A percentile compares a stretch with the other conserved stretches of the same genome.
Evolutionary conservation across 2,797 vertebrate species (phyloP).

Genomic region (Sebastiscus albofasciatus): DNA sequence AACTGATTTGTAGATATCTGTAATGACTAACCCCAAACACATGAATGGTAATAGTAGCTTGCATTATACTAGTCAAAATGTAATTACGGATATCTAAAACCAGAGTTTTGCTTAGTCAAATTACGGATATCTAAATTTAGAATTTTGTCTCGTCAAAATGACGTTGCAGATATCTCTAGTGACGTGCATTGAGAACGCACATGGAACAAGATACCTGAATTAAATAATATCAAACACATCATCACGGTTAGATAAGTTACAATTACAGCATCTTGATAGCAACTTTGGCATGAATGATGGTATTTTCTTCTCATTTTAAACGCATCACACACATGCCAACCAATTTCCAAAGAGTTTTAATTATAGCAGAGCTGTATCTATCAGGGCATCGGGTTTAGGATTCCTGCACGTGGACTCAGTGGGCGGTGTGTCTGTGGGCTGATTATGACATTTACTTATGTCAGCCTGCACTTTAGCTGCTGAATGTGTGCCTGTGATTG

Average conservation of each 20-base stretch:
- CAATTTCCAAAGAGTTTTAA: background rate
- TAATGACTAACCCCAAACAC: too few relatives aligned
- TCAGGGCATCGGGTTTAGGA: background rate
- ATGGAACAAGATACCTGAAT: background rate
- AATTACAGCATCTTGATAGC: background rate
- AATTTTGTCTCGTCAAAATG: too few relatives aligned
- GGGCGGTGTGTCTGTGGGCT: background rate
- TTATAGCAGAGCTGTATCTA: background rate
- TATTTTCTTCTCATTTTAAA: background rate
- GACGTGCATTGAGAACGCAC: background rate
- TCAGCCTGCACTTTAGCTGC: background rate
- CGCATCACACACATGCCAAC: background rate
- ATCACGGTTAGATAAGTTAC: background rate
- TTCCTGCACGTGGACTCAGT: background rate
- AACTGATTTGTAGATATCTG: too few relatives aligned
- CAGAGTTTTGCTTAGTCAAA: too few relatives aligned
- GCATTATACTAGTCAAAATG: too few relatives aligned
- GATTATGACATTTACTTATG: background rate
- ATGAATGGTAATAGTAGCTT: too few relatives aligned
- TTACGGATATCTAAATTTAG: too few relatives aligned
- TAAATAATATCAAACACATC: background rate
- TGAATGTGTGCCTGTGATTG: too few relatives aligned
- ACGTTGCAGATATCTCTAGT: too few relatives aligned
- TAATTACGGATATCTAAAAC: too few relatives aligned
- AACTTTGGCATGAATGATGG: fast-evolving